A percentile compares a stretch with the other conserved stretches of the same genome.
Conservation (phyloP, 1,140 invertebrate genomes). For the Colletes latitarsis region DNA sequence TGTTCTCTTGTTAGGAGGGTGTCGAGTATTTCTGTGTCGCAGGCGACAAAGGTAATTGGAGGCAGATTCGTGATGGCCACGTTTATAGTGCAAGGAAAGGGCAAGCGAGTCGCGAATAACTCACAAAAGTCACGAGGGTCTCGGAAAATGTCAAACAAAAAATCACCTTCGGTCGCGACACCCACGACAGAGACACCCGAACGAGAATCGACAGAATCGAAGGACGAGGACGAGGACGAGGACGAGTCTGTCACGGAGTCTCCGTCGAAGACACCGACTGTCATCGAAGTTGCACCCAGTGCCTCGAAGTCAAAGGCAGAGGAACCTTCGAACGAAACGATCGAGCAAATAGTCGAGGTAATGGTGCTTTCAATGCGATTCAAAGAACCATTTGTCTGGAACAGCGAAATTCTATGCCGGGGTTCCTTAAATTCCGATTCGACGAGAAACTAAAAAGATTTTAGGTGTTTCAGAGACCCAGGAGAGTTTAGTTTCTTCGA, state of each 20-base stretch:
- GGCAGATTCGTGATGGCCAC: conserved; percentile 53
- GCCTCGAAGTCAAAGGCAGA: not conserved
- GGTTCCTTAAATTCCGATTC: not conserved
- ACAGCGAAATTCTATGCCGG: not conserved
- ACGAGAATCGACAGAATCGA: not conserved
- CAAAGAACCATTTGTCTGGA: too few species aligned
- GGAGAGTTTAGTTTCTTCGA: too few species aligned
- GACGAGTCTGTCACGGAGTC: not conserved
- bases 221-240: not conserved
- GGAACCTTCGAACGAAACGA: not conserved
- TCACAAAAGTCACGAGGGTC: too few species aligned
- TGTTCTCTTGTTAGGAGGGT: too few species aligned
- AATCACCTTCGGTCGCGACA: too few species aligned
- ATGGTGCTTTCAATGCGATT: not conserved
- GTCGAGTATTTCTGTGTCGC: not conserved
- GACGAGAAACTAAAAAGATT: not conserved
- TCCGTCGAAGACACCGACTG: not conserved
- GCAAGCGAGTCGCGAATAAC: not conserved
- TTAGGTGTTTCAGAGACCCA: not conserved
- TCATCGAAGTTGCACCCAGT: not conserved
- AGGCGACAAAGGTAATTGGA: conserved; percentile 57
- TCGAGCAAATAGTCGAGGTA: not conserved
- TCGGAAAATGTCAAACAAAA: not conserved
- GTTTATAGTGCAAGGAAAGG: conserved; percentile 27
- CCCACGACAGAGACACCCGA: not conserved